Conservation (phyloP, 1,140 invertebrate species). For the Drosophila arawakana region DNA sequence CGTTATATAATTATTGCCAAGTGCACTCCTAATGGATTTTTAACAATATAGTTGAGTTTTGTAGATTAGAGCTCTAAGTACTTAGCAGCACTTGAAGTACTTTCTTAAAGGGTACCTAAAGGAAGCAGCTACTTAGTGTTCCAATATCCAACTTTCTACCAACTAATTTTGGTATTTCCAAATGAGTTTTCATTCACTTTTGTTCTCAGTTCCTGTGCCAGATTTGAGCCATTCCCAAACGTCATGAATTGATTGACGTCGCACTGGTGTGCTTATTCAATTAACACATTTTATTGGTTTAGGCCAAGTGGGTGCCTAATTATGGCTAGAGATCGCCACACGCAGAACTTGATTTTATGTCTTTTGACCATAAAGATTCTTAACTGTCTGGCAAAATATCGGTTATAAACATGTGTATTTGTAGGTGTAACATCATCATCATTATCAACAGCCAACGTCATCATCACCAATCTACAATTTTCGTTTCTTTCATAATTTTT, state of each 20-base stretch:
- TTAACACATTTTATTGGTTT: constrained; percentile 77
- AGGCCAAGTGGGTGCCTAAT: constrained; percentile 52
- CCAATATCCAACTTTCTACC: no score
- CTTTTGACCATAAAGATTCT: constrained; percentile 69
- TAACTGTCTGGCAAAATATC: constrained; percentile 41
- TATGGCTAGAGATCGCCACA: constrained; percentile 47
- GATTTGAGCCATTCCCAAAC: constrained; percentile 45
- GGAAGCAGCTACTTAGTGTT: no score
- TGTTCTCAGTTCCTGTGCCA: constrained; percentile 21
- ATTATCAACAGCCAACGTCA: constrained; percentile 5
- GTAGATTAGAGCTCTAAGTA: not conserved
- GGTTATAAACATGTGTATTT: constrained; percentile 19
- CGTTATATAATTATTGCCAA: not conserved
- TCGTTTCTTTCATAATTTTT: constrained; percentile 65
- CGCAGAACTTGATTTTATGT: constrained; percentile 74
- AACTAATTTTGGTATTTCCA: not conserved
- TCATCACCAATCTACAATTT: constrained; percentile 34
- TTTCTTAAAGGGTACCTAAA: not conserved
- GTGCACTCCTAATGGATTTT: not conserved
- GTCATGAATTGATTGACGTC: constrained; percentile 67
- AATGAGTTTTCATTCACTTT: not conserved
- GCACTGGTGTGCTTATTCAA: constrained; percentile 73
- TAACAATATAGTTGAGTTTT: not conserved
- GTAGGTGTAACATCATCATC: constrained; percentile 9
- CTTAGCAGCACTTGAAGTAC: constrained; percentile 1